A percentile compares a stretch with the other conserved stretches of the same genome.
These are phyloP conservation scores for Caranx ignobilis DNA, from an alignment of 2,113 vertebrate genomes.

Conservation along the genomic window DNA sequence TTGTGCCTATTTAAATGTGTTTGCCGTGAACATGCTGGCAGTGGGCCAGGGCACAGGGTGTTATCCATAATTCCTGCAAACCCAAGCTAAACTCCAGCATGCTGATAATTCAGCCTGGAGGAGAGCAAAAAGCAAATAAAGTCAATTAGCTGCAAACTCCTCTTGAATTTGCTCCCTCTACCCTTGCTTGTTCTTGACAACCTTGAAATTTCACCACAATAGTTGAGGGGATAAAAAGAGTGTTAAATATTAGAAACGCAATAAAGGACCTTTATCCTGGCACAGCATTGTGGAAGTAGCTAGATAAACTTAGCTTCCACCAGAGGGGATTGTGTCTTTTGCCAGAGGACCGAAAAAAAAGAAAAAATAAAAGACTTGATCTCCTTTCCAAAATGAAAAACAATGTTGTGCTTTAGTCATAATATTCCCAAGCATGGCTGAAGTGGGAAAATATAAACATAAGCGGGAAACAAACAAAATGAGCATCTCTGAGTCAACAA, in stretches of 20 bases:
- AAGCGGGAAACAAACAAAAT: slow-evolving; percentile 56
- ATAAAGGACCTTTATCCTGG: slow-evolving; percentile 43
- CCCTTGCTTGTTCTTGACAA: slow-evolving; percentile 54
- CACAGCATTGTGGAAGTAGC: slow-evolving; percentile 36
- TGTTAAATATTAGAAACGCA: slow-evolving; percentile 49
- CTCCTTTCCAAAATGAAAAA: slow-evolving; percentile 59
- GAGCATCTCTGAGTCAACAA: slow-evolving; percentile 65
- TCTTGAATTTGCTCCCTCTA: slow-evolving; percentile 54
- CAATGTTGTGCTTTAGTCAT: slow-evolving; percentile 43
- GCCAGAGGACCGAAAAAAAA: slow-evolving; percentile 18
- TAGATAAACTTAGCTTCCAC: slow-evolving; percentile 48
- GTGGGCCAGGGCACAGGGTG: slow-evolving; percentile 86
- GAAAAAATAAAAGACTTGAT: slow-evolving; percentile 8
- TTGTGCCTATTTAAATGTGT: slow-evolving; percentile 94
- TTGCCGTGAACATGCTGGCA: slow-evolving; percentile 89
- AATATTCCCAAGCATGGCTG: slow-evolving; percentile 56
- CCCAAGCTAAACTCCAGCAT: slow-evolving; percentile 79
- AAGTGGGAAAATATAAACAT: slow-evolving; percentile 56
- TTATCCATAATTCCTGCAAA: slow-evolving; percentile 89
- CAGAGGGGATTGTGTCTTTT: slow-evolving; percentile 40
- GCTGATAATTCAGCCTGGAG: slow-evolving; percentile 87
- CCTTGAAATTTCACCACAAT: slow-evolving; percentile 52
- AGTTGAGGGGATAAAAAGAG: slow-evolving; percentile 27
- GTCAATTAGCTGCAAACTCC: slow-evolving; percentile 86
- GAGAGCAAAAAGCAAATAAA: slow-evolving; percentile 90